Base-by-base conservation (phyloP, 2,797 vertebrate species). In the Nyctibius grandis region DNA sequence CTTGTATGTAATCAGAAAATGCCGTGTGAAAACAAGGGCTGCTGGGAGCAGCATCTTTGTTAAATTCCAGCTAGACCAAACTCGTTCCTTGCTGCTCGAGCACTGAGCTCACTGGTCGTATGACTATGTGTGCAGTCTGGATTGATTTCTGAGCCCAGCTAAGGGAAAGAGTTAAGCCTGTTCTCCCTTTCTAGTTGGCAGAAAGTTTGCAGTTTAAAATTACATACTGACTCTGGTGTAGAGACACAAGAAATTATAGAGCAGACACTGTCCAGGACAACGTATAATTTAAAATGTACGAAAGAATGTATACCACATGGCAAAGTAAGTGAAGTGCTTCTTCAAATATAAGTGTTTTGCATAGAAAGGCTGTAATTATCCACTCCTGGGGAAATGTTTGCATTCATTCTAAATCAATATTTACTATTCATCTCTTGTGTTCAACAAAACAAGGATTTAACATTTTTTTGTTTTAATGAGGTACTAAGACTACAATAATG, bases 311-410 rank as follows among this genome's bases (percentile, higher is more conserved):
- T 98, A 98, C 98, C 98, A 97, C 98, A 98, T 98, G 97, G 98
- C 98, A 98, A 98, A 98, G 98, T 98, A 98, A 98, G 98, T 98
- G 97, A 98, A 98, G 98, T 98, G 97, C 98, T 98, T 98, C 98
- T 98, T 98, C 98, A 98, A 98, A 98, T 98, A 98, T 98, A 98
- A 98, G 98, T 98, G 98, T 98, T 98, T 98, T 98, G 96, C 98
- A 98, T 98, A 98, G 98, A 98, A 98, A 98, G 98, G 98, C 98
- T 98, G 98, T 98, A 99, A 99, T 99, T 99, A 99, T 99, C 98
- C 98, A 98, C 97, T 99, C 98, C 98, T 98, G 98, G 98, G 97
- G 98, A 98, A 99, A 99, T 98, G 98, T 98, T 98, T 98, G 98
- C 97, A 98, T 98, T 98, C 98, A 97, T 98, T 97, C 98, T 98